Base-by-base conservation (phyloP, 2,797 vertebrate species). In the Tenualosa thibaudeaui region DNA sequence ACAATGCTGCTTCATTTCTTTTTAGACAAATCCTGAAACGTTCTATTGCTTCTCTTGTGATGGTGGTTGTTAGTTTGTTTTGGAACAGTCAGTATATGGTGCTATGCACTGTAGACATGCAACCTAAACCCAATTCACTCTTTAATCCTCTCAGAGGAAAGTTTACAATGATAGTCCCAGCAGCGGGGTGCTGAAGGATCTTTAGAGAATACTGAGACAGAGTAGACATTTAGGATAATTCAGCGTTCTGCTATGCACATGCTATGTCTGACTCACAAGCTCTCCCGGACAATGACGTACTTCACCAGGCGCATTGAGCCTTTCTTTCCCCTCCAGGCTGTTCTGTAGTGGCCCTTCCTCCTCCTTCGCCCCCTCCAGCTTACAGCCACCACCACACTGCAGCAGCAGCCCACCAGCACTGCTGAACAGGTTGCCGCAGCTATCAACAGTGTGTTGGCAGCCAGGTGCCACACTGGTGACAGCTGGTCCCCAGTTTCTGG, bases 381-480 rank as follows among this genome's bases (percentile, higher is more conserved):
- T 0, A 93, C 94, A 0, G 92, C 92, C 90, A 96, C 89, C 87
- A 95, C 87, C 4, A 93, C 81, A 1, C 92, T 92, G 88, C 96
- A 97, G 19, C 95, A 97, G 92, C 96, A 97, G 83, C 96, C 92
- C 87, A 96, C 92, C 81, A 96, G 84, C 84, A 96, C 86, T 0
- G 93, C 92, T 85, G 91, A 90, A 6, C 96, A 95, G 3, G 97
- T 90, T 15, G 94, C 91, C 81, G 94, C 92, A 0, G 94, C 95
- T 13, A 96, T 94, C 87, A 97, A 87, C 90, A 97, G 92, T 0
- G 91, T 87, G 82, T 94, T 92, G 2, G 93, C 90, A 1, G 92
- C 94, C 31, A 90, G 86, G 4, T 94, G 94, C 95, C 95, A 95
- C 0, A 87, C 89, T 0, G 92, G 84, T 10, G 86, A 87, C 13